Evolutionary conservation across 2,888 invertebrate genomes (phyloP).

Genomic region (Tenthredo amoena): DNA sequence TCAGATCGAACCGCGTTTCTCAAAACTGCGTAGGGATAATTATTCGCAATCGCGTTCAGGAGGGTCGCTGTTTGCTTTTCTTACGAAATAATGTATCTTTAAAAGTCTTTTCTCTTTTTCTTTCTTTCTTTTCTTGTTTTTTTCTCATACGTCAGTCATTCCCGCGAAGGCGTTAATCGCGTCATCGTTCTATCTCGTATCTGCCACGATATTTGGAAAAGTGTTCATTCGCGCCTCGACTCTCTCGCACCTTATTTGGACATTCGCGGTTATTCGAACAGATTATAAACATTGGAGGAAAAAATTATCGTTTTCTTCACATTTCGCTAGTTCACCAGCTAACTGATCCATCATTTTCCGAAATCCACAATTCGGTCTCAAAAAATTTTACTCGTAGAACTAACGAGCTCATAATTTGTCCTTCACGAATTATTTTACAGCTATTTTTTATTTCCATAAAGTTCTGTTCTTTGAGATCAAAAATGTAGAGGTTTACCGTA

Average conservation of each 20-base stretch:
- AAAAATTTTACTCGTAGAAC: neutral
- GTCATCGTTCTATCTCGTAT: conserved; percentile 26
- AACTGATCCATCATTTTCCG: neutral
- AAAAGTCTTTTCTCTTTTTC: neutral
- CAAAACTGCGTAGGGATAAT: conserved; percentile 27
- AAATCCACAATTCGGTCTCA: neutral
- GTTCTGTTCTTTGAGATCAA: neutral
- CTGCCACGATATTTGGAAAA: conserved; percentile 44
- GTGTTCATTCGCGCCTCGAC: conserved; percentile 36
- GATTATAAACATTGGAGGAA: neutral
- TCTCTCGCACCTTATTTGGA: conserved; percentile 31
- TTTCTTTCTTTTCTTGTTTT: neutral
- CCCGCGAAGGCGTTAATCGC: conserved; percentile 4
- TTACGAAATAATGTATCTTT: neutral
- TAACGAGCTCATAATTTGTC: too few species aligned
- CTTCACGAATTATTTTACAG: neutral
- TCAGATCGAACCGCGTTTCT: conserved; percentile 30
- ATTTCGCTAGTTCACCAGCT: neutral
- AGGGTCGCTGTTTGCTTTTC: neutral
- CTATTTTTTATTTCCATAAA: neutral
- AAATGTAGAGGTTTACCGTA: neutral
- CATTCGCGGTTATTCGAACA: neutral
- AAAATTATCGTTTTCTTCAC: neutral
- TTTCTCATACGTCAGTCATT: neutral
- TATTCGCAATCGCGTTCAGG: conserved; percentile 20